Base-by-base conservation (phyloP, 2,888 invertebrate genomes). In the Cheilosia grossa region DNA sequence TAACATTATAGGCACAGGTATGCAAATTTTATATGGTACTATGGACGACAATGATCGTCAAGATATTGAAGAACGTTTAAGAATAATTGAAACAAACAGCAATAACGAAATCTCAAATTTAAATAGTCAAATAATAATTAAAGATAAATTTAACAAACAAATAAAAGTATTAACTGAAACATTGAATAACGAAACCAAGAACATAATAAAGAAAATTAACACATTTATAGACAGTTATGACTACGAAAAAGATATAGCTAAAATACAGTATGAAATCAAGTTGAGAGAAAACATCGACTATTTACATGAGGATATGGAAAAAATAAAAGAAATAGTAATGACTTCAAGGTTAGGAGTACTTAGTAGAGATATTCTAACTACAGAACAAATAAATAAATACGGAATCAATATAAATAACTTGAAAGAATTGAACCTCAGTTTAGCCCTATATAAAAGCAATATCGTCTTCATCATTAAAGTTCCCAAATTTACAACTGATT, bases 311-410 rank as follows among this genome's bases (percentile, higher is more conserved):
- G 42, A 59, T 42, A 73, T 24, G 4, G 24, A 4, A 24, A 24
- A 24, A 24, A 24, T 24, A 24, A 24, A 24, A 24, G 24, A 24
- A 15, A 54, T 63, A 19, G 30, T 73, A 10, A 6, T 63, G 40
- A 40, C 54, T n/a, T 40, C 27, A 13, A 54, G 27, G 63, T 30
- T 59, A 33, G 49, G 37, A 30, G 21, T 70, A 30, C 19, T 70
- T 37, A 33, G 58, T 27, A 59, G 53, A n/a, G 51, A 61, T 24
- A 73, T 73, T 44, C 30, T 54, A 17, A 42, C 67, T 7, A 37
- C 13, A 53, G 56, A 64, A 56, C 56, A 74, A 54, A 54, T 40
- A 42, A 10, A 30, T 5, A 24, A 24, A 24, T 54, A 74, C n/a
- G 44, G 37, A 30, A 54, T 67, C 27, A 54, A 44, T 17, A 24